Conservation (phyloP, 2,888 invertebrate species). For the Pycnomerus fuliginosus region DNA sequence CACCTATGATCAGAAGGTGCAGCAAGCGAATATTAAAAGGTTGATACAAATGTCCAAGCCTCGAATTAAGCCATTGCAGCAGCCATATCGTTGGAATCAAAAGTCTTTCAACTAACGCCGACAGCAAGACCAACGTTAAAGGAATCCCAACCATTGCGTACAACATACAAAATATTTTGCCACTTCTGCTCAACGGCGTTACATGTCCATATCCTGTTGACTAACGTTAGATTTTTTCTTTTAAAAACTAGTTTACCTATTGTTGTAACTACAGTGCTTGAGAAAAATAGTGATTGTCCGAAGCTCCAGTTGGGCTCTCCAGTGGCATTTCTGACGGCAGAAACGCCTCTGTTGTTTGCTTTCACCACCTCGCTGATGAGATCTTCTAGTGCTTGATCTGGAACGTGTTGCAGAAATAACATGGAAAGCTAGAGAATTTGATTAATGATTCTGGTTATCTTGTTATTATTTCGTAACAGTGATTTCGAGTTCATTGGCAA, state of each 20-base stretch:
- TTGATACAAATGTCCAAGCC: constrained; percentile 70
- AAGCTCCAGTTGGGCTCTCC: constrained; percentile 88
- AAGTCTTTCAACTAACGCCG: constrained; percentile 79
- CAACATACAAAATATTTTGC: constrained; percentile 85
- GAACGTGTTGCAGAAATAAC: constrained; percentile 36
- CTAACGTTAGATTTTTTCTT: neutral
- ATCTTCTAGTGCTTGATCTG: constrained; percentile 73
- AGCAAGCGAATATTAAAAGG: constrained; percentile 75
- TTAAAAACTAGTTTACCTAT: constrained; percentile 60
- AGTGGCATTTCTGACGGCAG: constrained; percentile 71
- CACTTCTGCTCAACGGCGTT: constrained; percentile 79
- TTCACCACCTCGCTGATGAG: constrained; percentile 70
- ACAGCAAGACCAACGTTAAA: constrained; percentile 77
- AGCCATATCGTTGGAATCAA: constrained; percentile 72
- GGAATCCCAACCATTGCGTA: constrained; percentile 87
- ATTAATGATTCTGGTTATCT: neutral
- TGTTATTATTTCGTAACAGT: too few species aligned
- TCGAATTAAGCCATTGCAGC: constrained; percentile 67
- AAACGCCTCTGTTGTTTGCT: constrained; percentile 77
- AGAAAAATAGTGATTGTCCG: constrained; percentile 86
- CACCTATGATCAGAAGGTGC: constrained; percentile 71
- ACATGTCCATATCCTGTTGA: constrained; percentile 83
- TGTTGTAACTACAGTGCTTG: constrained; percentile 85
- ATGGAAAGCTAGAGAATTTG: neutral
- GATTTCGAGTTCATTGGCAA: too few species aligned